Base-by-base conservation (phyloP, 2,797 vertebrate species). In the Sebastes cheni region DNA sequence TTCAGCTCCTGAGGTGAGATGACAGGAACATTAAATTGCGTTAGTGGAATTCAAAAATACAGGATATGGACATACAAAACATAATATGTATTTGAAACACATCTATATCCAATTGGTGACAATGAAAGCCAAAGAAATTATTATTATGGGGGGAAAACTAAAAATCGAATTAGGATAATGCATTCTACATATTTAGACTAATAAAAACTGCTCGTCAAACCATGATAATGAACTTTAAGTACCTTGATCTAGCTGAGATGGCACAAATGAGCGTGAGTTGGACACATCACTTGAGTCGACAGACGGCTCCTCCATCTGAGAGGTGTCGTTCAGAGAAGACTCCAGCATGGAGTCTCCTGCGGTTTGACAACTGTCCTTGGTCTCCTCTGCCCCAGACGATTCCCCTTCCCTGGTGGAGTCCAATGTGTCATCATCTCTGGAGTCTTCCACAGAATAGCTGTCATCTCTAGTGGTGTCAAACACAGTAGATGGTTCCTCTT, bases 241-340 rank as follows among this genome's bases (percentile, higher is more conserved):
- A 96, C 95, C 95, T 93, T 88, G 90, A 77, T 39, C 72, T 65
- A n/a, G n/a, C n/a, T n/a, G n/a, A n/a, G n/a, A n/a, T n/a, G 86
- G 79, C 29, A 79, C 72, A 84, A 84, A 82, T 14, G 87, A 80
- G 62, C 56, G 64, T 0, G 80, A 77, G 75, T 80, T 56, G 39
- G 92, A 93, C 34, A 69, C 36, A 2, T 90, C 66, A 50, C 80
- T 87, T 32, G 91, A 73, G 73, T 91, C 78, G 1, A 83, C 83
- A 56, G 86, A 75, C 39, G 89, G 77, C 18, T 91, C 90, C 56
- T 91, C 89, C 27, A 86, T 78, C 64, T 84, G 90, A 83, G 92
- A 91, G n/a, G 73, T 89, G 80, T 73, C 77, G 75, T 92, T 88
- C 7, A 90, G 56, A 42, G 93, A 92, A 50, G 93, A 93, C 58